phyloP scores from a whole-genome alignment of 2,888 invertebrate genomes.

The Tachina lurida region DNA sequence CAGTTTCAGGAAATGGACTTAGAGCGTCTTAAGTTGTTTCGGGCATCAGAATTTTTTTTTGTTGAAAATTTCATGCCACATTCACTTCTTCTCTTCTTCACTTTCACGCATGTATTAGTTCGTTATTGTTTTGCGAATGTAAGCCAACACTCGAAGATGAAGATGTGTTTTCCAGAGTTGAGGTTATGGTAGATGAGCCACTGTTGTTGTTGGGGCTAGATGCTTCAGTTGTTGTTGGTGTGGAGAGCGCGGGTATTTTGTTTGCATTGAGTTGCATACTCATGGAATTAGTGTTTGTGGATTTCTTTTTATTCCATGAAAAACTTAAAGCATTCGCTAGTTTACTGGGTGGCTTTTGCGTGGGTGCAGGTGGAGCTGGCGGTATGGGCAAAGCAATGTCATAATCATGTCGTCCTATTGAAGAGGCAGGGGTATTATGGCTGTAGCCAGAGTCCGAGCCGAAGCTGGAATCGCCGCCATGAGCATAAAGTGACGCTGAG shows the following conservation, averaged over 20 bases:
- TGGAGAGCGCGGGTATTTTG: constrained; percentile 55
- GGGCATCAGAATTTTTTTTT: constrained; percentile 30
- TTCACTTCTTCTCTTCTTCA: constrained; percentile 33
- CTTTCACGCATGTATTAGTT: constrained; percentile 72
- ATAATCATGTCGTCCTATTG: constrained; percentile 80
- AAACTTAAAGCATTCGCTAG: constrained; percentile 79
- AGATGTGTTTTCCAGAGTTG: constrained; percentile 76
- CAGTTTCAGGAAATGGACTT: constrained; percentile 26
- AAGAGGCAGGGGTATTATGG: constrained; percentile 84
- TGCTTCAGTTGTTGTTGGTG: constrained; percentile 72
- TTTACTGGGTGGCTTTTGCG: constrained; percentile 75
- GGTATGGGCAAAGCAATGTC: constrained; percentile 74
- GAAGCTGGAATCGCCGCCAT: constrained; percentile 88
- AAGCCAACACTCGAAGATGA: constrained; percentile 61
- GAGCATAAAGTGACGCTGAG: constrained; percentile 85
- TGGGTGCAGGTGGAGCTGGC: constrained; percentile 72
- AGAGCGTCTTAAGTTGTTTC: constrained; percentile 34
- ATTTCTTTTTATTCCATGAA: constrained; percentile 77
- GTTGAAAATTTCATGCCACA: constrained; percentile 3
- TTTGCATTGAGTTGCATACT: constrained; percentile 59
- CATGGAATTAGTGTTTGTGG: constrained; percentile 60
- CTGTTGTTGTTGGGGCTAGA: constrained; percentile 80
- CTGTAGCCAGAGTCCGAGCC: constrained; percentile 94
- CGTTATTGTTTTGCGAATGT: constrained; percentile 69
- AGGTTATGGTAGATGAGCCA: constrained; percentile 76